Conservation (phyloP, 2,113 vertebrate species). For the Triplophysa dalaica region DNA sequence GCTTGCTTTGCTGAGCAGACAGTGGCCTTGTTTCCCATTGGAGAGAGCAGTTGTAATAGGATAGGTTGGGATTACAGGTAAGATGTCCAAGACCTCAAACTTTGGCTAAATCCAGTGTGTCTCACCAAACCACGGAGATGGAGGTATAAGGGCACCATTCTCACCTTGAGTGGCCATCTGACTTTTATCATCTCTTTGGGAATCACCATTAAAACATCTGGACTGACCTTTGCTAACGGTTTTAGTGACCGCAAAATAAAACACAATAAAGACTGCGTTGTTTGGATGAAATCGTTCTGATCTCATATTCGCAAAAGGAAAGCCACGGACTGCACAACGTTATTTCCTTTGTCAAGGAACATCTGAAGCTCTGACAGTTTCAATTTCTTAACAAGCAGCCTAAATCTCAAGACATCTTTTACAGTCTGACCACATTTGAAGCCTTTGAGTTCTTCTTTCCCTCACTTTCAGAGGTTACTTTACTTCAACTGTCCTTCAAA, state of each 20-base stretch:
- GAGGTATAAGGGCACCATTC: conserved; percentile 58
- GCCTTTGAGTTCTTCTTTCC: background rate
- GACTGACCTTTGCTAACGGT: conserved; percentile 23
- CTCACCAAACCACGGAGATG: conserved; percentile 71
- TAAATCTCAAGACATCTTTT: background rate
- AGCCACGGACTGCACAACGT: conserved; percentile 16
- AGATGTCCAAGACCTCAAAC: conserved; percentile 62
- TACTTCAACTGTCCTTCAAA: background rate
- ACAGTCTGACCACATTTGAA: background rate
- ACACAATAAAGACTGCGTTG: background rate
- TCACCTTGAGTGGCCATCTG: conserved; percentile 58
- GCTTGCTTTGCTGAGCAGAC: conserved; percentile 71
- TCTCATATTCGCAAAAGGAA: conserved; percentile 1
- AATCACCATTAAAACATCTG: conserved; percentile 62
- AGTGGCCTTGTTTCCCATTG: conserved; percentile 71
- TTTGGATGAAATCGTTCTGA: conserved; percentile 10
- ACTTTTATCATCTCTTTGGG: conserved; percentile 58
- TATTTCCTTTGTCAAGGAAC: background rate
- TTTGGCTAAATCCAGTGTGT: conserved; percentile 71
- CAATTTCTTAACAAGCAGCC: background rate
- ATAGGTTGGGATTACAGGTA: conserved; percentile 74
- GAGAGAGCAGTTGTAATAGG: conserved; percentile 72
- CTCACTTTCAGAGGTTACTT: background rate
- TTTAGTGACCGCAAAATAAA: conserved; percentile 18
- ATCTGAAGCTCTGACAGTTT: background rate